phyloP scores from a whole-genome alignment of 30 jellyfish, hydroid and myxozoan genomes.

The Hydractinia echinata region DNA sequence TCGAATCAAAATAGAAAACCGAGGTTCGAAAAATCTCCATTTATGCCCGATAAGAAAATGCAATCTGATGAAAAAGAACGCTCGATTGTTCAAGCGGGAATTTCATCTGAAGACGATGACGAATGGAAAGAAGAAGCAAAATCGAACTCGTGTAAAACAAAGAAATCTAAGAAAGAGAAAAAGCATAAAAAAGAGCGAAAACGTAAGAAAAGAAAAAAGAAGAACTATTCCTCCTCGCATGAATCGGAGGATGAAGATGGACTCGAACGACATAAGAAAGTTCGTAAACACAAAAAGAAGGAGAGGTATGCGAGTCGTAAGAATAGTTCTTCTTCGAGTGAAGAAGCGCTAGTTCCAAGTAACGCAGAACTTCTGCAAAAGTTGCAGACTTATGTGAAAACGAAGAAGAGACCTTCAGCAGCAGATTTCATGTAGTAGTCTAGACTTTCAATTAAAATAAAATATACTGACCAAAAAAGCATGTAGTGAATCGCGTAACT shows the following conservation, averaged over 20 bases:
- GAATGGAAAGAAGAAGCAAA: not conserved
- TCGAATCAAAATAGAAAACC: not conserved
- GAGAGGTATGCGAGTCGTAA: too few species aligned
- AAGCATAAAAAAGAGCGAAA: slow-evolving; percentile 12
- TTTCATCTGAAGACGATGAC: not conserved
- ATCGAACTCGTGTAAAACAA: not conserved
- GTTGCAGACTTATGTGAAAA: not conserved
- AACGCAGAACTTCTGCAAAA: not conserved
- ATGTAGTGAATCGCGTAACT: too few species aligned
- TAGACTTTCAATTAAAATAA: too few species aligned
- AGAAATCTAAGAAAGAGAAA: not conserved
- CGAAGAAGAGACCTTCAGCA: slow-evolving; percentile 10
- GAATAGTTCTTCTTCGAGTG: not conserved
- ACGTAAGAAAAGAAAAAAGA: not conserved
- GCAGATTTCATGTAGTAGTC: slow-evolving; percentile 2
- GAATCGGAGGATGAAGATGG: slow-evolving; percentile 15
- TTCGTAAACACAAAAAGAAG: too few species aligned
- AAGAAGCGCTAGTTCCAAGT: slow-evolving; percentile 1
- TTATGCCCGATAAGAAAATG: not conserved
- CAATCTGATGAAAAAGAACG: not conserved
- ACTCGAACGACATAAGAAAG: too few species aligned
- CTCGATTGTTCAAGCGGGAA: not conserved
- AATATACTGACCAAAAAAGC: too few species aligned
- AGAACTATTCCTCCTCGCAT: not conserved
- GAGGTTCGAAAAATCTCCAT: not conserved